A percentile compares a stretch with the other conserved stretches of the same genome.
Evolutionary conservation across 2,888 invertebrate genomes (phyloP).

Genomic region (Tenthredo livida): DNA sequence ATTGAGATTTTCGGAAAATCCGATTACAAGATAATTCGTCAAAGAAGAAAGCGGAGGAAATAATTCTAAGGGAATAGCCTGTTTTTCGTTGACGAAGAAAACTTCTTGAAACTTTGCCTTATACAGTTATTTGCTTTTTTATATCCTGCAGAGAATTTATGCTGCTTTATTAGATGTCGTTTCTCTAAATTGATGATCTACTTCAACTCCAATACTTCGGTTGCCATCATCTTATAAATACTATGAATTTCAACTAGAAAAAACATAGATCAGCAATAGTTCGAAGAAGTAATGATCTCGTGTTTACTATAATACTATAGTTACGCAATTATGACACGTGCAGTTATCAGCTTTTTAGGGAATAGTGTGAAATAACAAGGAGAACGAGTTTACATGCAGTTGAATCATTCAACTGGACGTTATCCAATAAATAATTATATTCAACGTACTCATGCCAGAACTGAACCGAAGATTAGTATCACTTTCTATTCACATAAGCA

Average conservation of each 20-base stretch:
- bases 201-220: not conserved
- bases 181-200: not conserved
- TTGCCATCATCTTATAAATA: not conserved
- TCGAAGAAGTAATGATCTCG: not conserved
- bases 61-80: not conserved
- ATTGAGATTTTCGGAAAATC: not conserved
- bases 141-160: not conserved
- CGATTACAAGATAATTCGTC: slow-evolving; percentile 17
- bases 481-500: not conserved
- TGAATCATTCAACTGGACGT: not conserved
- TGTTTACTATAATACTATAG: not conserved
- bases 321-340: not conserved
- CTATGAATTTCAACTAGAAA: not conserved
- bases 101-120: not conserved
- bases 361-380: not conserved
- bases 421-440: slow-evolving; percentile 2
- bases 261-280: not conserved
- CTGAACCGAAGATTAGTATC: not conserved
- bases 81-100: not conserved
- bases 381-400: no score
- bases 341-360: not conserved
- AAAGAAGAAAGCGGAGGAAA: not conserved
- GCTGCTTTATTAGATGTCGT: not conserved
- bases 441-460: not conserved
- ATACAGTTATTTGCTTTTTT: not conserved